Percentiles rank a stretch among this genome's conserved stretches.
Conservation (phyloP, 2,888 invertebrate species). For the Campoplex nolae region DNA sequence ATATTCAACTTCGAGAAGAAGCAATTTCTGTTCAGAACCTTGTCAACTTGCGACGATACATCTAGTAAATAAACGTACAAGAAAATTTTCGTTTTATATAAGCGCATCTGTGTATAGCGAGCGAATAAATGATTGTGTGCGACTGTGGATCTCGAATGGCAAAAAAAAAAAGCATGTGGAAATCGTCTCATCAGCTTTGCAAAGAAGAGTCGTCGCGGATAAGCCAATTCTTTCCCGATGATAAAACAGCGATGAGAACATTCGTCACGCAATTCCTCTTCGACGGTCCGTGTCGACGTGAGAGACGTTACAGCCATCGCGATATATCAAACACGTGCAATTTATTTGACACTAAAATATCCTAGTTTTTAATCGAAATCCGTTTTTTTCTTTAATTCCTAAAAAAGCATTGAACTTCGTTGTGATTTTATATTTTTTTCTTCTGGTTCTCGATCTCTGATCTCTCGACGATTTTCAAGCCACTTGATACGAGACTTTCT, state of each 20-base stretch:
- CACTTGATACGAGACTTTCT: not conserved
- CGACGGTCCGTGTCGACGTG: slow-evolving; percentile 26
- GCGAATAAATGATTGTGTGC: slow-evolving; percentile 12
- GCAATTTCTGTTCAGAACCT: slow-evolving; percentile 12
- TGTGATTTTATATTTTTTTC: not conserved
- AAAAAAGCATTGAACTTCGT: not conserved
- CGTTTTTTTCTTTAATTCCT: not conserved
- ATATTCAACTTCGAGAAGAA: slow-evolving; percentile 9
- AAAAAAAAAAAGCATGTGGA: slow-evolving; percentile 27
- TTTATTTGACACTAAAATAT: not conserved
- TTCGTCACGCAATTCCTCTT: slow-evolving; percentile 69
- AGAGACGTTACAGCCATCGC: not conserved
- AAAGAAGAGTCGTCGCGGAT: slow-evolving; percentile 53
- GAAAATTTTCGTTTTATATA: slow-evolving; percentile 14
- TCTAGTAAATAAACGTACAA: not conserved
- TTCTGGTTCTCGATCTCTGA: not conserved
- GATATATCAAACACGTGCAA: not conserved
- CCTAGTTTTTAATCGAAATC: not conserved
- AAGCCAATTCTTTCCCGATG: slow-evolving; percentile 60
- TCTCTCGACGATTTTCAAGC: not conserved
- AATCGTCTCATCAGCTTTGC: slow-evolving; percentile 43
- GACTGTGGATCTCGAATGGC: not conserved
- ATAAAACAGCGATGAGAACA: slow-evolving; percentile 66
- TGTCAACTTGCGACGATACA: slow-evolving; percentile 8
- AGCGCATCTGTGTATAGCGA: slow-evolving; percentile 25